phyloP scores from a whole-genome alignment of 1,140 invertebrate genomes.

The Heliconius himera region DNA sequence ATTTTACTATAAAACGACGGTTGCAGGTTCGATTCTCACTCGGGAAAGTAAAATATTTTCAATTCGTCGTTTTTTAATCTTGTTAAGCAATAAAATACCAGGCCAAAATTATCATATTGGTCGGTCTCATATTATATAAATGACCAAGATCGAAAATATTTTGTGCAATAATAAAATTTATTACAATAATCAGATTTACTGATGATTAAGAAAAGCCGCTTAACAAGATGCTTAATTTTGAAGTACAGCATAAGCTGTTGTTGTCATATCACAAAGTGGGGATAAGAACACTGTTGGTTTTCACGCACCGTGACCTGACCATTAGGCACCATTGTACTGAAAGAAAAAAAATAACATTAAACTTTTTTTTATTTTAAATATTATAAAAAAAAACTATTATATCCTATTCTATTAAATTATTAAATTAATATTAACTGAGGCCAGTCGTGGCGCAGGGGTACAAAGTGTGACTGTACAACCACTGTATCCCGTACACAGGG shows the following conservation, averaged over 20 bases:
- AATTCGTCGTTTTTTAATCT: no score
- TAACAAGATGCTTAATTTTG: not conserved
- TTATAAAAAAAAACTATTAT: not conserved
- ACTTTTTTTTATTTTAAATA: not conserved
- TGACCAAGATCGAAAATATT: no score
- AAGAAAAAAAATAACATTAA: constrained; percentile 28
- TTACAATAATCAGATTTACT: not conserved
- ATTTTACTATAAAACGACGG: no score
- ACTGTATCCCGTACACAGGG: no score
- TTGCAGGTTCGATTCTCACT: no score
- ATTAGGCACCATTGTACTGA: constrained; percentile 57
- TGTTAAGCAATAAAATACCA: no score
- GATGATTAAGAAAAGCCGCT: not conserved
- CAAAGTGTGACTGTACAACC: no score
- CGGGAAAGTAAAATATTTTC: no score
- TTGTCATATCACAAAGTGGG: constrained; percentile 36
- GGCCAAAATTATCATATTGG: no score
- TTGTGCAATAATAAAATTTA: no score
- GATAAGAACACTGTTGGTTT: constrained; percentile 61
- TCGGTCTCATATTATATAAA: no score
- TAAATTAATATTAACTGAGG: not conserved
- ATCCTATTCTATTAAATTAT: not conserved
- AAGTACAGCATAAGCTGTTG: not conserved
- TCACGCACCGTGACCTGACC: constrained; percentile 68
- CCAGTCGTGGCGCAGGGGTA: no score